A percentile compares a stretch with the other conserved stretches of the same genome.
Evolutionary conservation across 1,140 invertebrate species (phyloP).

Genomic region (Ceratina japonica): DNA sequence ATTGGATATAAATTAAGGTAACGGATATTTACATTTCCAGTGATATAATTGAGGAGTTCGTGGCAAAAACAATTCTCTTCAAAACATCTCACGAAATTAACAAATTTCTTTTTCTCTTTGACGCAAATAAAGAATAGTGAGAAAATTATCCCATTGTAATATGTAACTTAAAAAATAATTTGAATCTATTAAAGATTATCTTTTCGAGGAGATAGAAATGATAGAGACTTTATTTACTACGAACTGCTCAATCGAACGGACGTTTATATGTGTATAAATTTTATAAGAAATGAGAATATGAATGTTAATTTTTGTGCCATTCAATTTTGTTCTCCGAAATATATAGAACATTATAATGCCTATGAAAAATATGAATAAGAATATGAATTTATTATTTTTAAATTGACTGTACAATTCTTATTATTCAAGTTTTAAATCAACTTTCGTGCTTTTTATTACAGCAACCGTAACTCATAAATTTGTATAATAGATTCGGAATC

Average conservation of each 20-base stretch:
- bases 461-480: background rate
- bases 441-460: background rate
- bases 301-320: constrained; percentile 36
- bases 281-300: constrained; percentile 10
- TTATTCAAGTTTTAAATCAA: constrained; percentile 9
- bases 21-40: constrained; percentile 34
- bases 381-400: constrained; percentile 28
- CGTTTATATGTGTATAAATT: background rate
- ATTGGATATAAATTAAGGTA: constrained; percentile 5
- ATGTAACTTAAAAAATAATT: background rate
- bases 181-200: no score
- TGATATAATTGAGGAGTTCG: background rate
- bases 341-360: background rate
- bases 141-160: background rate
- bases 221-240: no score
- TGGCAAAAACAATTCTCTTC: background rate
- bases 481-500: background rate
- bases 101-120: no score
- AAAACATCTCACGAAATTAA: constrained; percentile 8
- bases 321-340: constrained; percentile 12
- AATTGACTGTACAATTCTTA: constrained; percentile 15
- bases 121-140: no score
- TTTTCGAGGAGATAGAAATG: no score
- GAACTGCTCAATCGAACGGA: no score
- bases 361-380: constrained; percentile 2